Evolutionary conservation across 2,888 invertebrate species (phyloP).

Genomic region (Blastobasis adustella): DNA sequence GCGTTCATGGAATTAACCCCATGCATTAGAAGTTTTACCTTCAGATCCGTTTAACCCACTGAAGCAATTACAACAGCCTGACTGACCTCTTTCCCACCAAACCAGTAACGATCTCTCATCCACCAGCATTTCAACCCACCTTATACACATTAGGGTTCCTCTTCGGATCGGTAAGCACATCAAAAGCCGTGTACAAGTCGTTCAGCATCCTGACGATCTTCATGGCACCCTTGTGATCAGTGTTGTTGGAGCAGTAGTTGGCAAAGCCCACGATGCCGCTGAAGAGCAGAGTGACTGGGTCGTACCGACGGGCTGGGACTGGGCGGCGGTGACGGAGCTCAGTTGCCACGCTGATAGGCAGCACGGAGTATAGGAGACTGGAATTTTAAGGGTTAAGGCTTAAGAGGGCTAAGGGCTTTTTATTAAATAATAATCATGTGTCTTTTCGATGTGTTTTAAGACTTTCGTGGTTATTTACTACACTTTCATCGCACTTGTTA

Average conservation of each 20-base stretch:
- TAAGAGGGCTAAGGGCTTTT: no score
- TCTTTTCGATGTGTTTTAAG: no score
- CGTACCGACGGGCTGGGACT: conserved; percentile 90
- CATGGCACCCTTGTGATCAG: conserved; percentile 95
- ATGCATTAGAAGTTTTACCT: no score
- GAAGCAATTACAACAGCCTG: no score
- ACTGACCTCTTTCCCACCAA: no score
- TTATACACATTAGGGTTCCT: conserved; percentile 96
- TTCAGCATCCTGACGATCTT: conserved; percentile 96
- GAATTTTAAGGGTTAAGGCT: conserved; percentile 11
- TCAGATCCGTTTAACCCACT: no score
- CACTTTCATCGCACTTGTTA: no score
- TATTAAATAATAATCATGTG: no score
- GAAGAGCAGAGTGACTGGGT: conserved; percentile 93
- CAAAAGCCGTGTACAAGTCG: conserved; percentile 94
- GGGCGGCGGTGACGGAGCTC: conserved; percentile 94
- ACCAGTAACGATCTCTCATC: no score
- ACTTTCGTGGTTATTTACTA: no score
- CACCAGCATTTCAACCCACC: conserved; percentile 63
- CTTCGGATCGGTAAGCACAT: conserved; percentile 93
- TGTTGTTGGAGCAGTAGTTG: conserved; percentile 91
- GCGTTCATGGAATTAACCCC: no score
- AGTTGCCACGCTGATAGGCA: conserved; percentile 95
- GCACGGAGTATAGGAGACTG: conserved; percentile 94
- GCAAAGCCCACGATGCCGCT: conserved; percentile 93